Conservation (phyloP, 2,888 invertebrate genomes). For the Drosophila mulleri region DNA sequence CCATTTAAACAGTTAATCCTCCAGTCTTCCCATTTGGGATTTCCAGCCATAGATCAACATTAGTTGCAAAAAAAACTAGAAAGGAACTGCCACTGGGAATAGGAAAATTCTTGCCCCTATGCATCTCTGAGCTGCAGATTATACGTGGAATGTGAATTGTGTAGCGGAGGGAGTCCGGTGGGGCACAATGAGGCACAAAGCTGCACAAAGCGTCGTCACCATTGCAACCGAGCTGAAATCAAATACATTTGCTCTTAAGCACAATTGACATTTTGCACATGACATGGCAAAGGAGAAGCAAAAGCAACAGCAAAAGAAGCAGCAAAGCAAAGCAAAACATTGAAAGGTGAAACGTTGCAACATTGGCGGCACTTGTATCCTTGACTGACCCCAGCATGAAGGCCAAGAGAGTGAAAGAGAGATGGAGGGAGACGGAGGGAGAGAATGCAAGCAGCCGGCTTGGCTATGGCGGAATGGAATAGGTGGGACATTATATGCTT, state of each 20-base stretch:
- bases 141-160: constrained; percentile 2
- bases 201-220: constrained; percentile 42
- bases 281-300: constrained; percentile 62
- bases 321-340: constrained; percentile 43
- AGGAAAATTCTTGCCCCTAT: constrained; percentile 44
- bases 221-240: constrained; percentile 66
- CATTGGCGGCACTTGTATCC: constrained; percentile 59
- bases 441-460: not conserved
- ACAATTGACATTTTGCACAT: constrained; percentile 79
- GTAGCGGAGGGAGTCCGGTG: too few relatives aligned
- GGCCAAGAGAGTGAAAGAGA: not conserved
- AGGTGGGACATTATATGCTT: constrained; percentile 73
- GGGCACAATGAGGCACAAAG: constrained; percentile 20
- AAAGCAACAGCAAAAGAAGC: constrained; percentile 14
- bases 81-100: constrained; percentile 9
- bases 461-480: not conserved
- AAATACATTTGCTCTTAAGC: constrained; percentile 75
- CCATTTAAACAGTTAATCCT: constrained; percentile 26
- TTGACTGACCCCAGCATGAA: constrained; percentile 56
- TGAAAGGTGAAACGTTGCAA: constrained; percentile 65
- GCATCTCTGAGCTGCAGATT: constrained; percentile 18
- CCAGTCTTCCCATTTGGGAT: not conserved
- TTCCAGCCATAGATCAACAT: constrained; percentile 15
- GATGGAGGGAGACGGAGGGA: too few relatives aligned
- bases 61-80: constrained; percentile 15